Percentiles rank a stretch among this genome's conserved stretches.
Conservation (phyloP, 2,888 invertebrate genomes). For the Anaspis maculata region DNA sequence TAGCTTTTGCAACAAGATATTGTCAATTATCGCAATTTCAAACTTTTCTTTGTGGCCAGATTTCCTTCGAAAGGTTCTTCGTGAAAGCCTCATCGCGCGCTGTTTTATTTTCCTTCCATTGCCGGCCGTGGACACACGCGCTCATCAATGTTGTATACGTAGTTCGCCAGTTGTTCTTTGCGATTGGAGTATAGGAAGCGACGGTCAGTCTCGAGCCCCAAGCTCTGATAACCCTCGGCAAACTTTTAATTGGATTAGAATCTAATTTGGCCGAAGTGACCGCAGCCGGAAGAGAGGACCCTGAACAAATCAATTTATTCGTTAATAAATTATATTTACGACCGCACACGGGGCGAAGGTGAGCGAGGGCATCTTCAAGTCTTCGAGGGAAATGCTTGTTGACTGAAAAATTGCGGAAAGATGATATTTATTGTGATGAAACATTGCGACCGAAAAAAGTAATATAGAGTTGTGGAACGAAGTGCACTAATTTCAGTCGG, state of each 20-base stretch:
- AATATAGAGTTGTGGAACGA: too few relatives aligned
- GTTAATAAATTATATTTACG: slow-evolving; percentile 31
- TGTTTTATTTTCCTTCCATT: too few relatives aligned
- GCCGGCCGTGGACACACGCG: slow-evolving; percentile 24
- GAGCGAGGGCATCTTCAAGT: slow-evolving; percentile 4
- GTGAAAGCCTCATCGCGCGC: too few relatives aligned
- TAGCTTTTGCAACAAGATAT: too few relatives aligned
- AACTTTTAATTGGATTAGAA: slow-evolving; percentile 47
- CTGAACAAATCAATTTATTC: slow-evolving; percentile 38
- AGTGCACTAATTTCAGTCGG: too few relatives aligned
- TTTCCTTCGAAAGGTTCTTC: too few relatives aligned
- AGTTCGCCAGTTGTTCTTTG: slow-evolving; percentile 21
- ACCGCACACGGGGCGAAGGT: slow-evolving; percentile 5
- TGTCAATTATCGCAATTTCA: too few relatives aligned
- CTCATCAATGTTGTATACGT: slow-evolving; percentile 36
- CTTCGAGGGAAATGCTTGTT: too few relatives aligned
- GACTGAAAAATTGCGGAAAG: too few relatives aligned
- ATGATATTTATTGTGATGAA: too few relatives aligned
- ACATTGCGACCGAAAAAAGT: too few relatives aligned
- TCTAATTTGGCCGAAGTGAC: slow-evolving; percentile 44
- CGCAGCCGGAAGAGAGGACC: slow-evolving; percentile 32
- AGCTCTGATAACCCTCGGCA: slow-evolving; percentile 35
- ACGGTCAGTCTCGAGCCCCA: slow-evolving; percentile 23
- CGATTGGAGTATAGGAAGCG: slow-evolving; percentile 21
- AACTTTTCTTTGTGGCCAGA: too few relatives aligned